Evolutionary conservation across 1,140 invertebrate genomes (phyloP), one percentile per base, ranked within the genome.

Genomic region (Holotrichia oblita): DNA sequence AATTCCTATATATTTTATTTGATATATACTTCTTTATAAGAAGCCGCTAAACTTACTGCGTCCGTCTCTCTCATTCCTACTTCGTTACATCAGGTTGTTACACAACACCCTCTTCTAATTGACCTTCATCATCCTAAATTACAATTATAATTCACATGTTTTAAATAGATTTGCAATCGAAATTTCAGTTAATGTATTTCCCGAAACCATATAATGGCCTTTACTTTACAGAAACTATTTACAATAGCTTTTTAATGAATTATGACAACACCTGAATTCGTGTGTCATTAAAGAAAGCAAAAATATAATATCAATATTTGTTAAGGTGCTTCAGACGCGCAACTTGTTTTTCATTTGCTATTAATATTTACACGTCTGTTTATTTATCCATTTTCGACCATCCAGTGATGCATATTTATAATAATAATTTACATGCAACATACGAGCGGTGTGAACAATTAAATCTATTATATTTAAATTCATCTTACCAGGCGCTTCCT

Each of bases 381-480:
- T 69, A 69, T 22, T 27, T 69, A 14, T 69, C 22, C 27, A 69
- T 9, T 27, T 69, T 17, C 22, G 61, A 69, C 27, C 61, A 14
- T 34, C 12, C 22, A 69, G 12, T 69, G 22, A 69, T 69, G 61
- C 61, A 69, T 69, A 69, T 69, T 69, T 69, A 69, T 69, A 69
- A 69, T 34, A 69, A 27, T 20, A 27, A 69, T 69, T 69, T 69
- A 27, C 22, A 69, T 69, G 61, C 61, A 69, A 69, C 22, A 17
- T 69, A 12, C 22, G 61, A 69, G 22, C 22, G 27, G 3, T 22
- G 20, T 9, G 61, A 69, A 69, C 61, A 69, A 69, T 69, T 69
- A 69, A 69, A 27, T 69, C 61, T 34, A 69, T 69, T 69, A 69
- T 69, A 69, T 69, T 69, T 69, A 69, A 69, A 69, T 69, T 22